phyloP scores from a whole-genome alignment of 2,888 invertebrate genomes.

The Eristalis arbustorum region DNA sequence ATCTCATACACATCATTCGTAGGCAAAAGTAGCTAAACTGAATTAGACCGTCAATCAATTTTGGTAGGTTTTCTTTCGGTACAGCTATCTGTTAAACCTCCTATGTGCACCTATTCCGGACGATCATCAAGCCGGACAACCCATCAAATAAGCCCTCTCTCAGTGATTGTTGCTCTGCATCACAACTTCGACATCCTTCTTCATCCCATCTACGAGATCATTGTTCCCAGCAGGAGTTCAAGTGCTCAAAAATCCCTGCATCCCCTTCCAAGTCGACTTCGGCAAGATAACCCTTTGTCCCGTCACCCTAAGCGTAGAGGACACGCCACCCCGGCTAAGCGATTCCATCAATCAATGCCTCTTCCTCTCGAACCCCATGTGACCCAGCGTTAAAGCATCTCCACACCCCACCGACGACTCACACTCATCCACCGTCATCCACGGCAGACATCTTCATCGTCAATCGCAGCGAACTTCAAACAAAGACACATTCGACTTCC shows the following conservation, averaged over 20 bases:
- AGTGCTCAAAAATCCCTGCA: not conserved
- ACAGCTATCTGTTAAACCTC: no score
- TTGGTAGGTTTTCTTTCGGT: no score
- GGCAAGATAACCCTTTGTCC: not conserved
- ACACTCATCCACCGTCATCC: not conserved
- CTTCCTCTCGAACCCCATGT: not conserved
- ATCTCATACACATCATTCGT: no score
- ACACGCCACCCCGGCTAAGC: not conserved
- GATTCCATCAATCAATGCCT: not conserved
- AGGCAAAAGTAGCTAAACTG: no score
- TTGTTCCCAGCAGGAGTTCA: not conserved
- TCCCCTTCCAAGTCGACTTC: not conserved
- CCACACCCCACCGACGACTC: not conserved
- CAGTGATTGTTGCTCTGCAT: no score
- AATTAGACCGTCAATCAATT: no score
- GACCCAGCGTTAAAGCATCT: not conserved
- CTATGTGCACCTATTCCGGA: no score
- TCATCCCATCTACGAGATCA: not conserved
- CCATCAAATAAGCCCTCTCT: no score
- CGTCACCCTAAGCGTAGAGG: not conserved
- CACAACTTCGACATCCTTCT: no score
- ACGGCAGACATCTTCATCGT: not conserved
- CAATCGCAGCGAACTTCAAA: conserved; percentile 23
- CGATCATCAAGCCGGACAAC: no score
- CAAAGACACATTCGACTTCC: conserved; percentile 17